These are phyloP conservation scores for Fulica atra DNA, from an alignment of 2,113 vertebrate species.

Conservation along the genomic window DNA sequence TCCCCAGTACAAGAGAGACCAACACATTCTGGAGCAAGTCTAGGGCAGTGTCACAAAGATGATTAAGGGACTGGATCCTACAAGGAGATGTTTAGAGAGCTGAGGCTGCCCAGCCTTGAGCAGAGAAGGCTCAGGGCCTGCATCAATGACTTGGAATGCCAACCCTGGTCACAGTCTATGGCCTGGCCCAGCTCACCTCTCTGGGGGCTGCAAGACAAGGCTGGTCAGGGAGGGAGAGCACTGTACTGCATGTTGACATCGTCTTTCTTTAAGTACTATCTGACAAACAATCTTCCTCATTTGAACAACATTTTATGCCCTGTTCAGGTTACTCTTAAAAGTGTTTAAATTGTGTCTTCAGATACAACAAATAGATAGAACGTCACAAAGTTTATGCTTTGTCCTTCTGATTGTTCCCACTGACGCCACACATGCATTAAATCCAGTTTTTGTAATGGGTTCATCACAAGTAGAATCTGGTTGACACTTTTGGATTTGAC, in stretches of 20 bases:
- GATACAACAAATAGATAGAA: not conserved
- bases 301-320: not conserved
- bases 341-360: not conserved
- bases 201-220: not conserved
- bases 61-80: not conserved
- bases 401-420: not conserved
- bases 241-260: not conserved
- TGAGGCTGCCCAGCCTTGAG: not conserved
- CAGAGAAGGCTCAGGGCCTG: not conserved
- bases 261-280: not conserved
- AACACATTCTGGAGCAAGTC: not conserved
- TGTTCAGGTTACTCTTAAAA: not conserved
- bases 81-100: not conserved
- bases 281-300: not conserved
- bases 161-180: rapidly evolving
- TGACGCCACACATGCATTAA: not conserved
- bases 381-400: not conserved
- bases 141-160: not conserved
- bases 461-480: not conserved
- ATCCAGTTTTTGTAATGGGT: not conserved
- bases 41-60: not conserved
- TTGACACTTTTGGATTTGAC: not conserved
- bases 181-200: not conserved
- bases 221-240: not conserved
- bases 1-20: not conserved